A percentile compares a stretch with the other conserved stretches of the same genome.
These are phyloP conservation scores for Colletes collaris DNA, from an alignment of 2,888 invertebrate species.

Conservation along the genomic window DNA sequence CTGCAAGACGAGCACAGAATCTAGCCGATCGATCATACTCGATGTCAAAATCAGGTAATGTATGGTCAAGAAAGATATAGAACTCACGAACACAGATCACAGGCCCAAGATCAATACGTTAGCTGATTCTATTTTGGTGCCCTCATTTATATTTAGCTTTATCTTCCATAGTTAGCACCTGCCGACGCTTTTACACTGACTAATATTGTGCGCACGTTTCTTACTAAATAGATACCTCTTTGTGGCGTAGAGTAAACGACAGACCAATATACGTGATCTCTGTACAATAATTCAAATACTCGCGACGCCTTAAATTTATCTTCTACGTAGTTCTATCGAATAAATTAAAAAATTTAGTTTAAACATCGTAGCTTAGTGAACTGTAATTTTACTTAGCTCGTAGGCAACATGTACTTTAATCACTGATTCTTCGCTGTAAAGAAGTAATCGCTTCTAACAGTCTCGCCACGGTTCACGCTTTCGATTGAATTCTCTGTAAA, in stretches of 20 bases:
- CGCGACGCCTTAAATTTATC: slow-evolving; percentile 12
- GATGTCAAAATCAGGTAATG: slow-evolving; percentile 78
- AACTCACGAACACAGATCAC: slow-evolving; percentile 67
- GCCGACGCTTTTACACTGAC: slow-evolving; percentile 83
- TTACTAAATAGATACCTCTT: slow-evolving; percentile 76
- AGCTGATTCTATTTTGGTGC: slow-evolving; percentile 80
- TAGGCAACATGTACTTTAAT: slow-evolving; percentile 8
- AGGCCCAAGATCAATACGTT: slow-evolving; percentile 77
- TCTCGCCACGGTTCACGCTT: slow-evolving; percentile 28
- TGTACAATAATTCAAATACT: slow-evolving; percentile 23
- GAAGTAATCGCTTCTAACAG: slow-evolving; percentile 15
- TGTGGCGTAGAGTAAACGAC: slow-evolving; percentile 26
- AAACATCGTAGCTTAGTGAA: slow-evolving; percentile 27
- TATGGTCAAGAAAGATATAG: slow-evolving; percentile 57
- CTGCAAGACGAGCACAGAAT: slow-evolving; percentile 78
- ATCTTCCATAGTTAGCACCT: slow-evolving; percentile 83
- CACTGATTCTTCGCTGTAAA: slow-evolving; percentile 34
- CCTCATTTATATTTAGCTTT: slow-evolving; percentile 84
- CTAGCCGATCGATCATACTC: slow-evolving; percentile 74
- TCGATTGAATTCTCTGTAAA: background rate
- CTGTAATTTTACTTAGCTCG: slow-evolving; percentile 8
- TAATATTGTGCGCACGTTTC: slow-evolving; percentile 79
- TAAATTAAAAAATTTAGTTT: background rate
- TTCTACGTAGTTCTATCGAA: slow-evolving; percentile 10
- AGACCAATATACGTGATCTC: background rate